Evolutionary conservation across 2,888 invertebrate species (phyloP).

Genomic region (Priocnemis perturbator): DNA sequence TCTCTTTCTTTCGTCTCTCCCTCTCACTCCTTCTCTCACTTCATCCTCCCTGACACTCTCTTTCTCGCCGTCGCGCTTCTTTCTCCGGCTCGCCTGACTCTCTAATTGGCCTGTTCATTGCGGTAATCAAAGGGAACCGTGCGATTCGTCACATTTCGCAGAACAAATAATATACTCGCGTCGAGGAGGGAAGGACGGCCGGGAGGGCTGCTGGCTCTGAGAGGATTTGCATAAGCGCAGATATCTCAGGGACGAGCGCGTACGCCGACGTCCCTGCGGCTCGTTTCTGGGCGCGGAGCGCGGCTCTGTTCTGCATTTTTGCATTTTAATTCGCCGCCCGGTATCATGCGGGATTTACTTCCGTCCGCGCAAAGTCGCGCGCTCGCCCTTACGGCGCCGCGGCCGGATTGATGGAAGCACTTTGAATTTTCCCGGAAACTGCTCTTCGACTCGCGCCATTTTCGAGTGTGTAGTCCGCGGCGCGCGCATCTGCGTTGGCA

Average conservation of each 20-base stretch:
- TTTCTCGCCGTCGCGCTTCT: conserved; percentile 1
- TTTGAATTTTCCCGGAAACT: conserved; percentile 20
- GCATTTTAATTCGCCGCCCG: conserved; percentile 32
- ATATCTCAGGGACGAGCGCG: conserved; percentile 25
- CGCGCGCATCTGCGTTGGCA: no score
- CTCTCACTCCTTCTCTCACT: background rate
- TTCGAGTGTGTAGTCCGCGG: background rate
- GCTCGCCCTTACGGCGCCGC: background rate
- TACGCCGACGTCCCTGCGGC: conserved; percentile 2
- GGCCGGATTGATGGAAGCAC: conserved; percentile 22
- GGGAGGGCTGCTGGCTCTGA: background rate
- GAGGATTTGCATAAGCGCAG: conserved; percentile 45
- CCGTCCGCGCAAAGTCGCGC: conserved; percentile 12
- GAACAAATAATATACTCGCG: conserved; percentile 47
- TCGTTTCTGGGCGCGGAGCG: conserved; percentile 10
- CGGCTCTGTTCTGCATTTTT: conserved; percentile 41
- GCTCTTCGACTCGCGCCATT: conserved; percentile 21
- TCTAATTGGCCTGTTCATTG: conserved; percentile 69
- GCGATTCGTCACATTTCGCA: conserved; percentile 59
- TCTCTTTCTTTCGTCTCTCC: background rate
- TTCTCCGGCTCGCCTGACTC: conserved; percentile 27
- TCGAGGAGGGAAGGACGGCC: background rate
- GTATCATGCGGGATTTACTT: conserved; percentile 26
- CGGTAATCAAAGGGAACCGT: conserved; percentile 62
- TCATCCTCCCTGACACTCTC: conserved; percentile 15